Conservation (phyloP, 1,140 invertebrate genomes). For the Venustaconcha ellipsiformis region DNA sequence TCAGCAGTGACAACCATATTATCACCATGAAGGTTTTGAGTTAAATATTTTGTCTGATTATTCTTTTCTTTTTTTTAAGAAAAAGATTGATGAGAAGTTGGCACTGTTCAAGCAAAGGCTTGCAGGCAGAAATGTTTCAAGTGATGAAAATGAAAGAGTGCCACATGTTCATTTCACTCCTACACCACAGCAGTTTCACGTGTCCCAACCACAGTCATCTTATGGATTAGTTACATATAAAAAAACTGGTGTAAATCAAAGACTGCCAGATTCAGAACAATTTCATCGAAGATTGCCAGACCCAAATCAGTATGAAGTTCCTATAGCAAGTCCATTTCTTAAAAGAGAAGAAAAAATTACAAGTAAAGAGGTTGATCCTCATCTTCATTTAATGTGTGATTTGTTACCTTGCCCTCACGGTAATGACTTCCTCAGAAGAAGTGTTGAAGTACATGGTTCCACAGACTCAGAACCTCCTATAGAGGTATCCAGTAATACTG, state of each 20-base stretch:
- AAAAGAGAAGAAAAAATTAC: conserved; percentile 3
- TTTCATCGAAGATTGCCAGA: too few relatives aligned
- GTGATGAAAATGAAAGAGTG: too few relatives aligned
- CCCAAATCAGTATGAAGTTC: background rate
- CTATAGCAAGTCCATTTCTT: conserved; percentile 44
- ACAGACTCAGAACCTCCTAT: background rate
- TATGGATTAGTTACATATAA: too few relatives aligned
- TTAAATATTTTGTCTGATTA: too few relatives aligned
- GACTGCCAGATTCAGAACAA: too few relatives aligned
- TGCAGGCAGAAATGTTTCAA: conserved; percentile 14
- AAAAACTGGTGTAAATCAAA: too few relatives aligned
- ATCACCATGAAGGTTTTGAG: too few relatives aligned
- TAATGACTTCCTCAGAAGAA: conserved; percentile 7
- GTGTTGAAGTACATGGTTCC: background rate
- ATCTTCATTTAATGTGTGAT: conserved; percentile 55
- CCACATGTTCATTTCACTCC: conserved; percentile 36
- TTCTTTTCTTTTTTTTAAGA: conserved; percentile 22
- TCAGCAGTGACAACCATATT: too few relatives aligned
- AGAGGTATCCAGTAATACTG: background rate
- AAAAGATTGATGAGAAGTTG: conserved; percentile 34
- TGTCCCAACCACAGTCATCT: too few relatives aligned
- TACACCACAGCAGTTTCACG: conserved; percentile 10
- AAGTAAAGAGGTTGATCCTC: conserved; percentile 42
- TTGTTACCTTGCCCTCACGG: conserved; percentile 48
- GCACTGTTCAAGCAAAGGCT: conserved; percentile 41